Conservation (phyloP, 2,113 vertebrate genomes). For the Lepisosteus oculatus region DNA sequence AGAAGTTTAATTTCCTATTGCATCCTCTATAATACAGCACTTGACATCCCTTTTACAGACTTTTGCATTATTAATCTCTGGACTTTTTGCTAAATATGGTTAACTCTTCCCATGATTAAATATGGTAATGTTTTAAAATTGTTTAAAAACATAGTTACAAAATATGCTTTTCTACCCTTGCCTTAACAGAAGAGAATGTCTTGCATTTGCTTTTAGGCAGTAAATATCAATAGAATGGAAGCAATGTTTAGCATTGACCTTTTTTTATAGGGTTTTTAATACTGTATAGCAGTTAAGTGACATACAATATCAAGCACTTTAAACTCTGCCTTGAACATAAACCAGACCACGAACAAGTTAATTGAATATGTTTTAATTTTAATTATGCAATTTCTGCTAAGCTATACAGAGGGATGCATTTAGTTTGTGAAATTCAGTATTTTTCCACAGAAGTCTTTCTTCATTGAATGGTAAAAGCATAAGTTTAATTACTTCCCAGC, state of each 20-base stretch:
- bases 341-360: not conserved
- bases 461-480: slow-evolving; percentile 1
- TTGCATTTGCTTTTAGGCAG: not conserved
- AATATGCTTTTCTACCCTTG: too few relatives aligned
- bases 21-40: too few relatives aligned
- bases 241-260: slow-evolving; percentile 1
- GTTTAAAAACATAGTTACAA: too few relatives aligned
- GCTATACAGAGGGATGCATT: not conserved
- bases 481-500: slow-evolving; percentile 32
- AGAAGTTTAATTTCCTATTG: too few relatives aligned
- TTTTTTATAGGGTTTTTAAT: not conserved
- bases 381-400: not conserved
- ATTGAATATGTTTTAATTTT: not conserved
- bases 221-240: not conserved
- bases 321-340: not conserved
- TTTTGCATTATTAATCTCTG: too few relatives aligned
- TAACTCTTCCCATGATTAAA: too few relatives aligned
- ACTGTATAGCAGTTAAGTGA: not conserved
- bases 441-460: not conserved
- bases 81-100: too few relatives aligned
- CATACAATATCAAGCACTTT: not conserved
- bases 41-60: too few relatives aligned
- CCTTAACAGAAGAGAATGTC: not conserved
- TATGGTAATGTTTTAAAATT: too few relatives aligned
- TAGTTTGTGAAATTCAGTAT: not conserved